A percentile compares a stretch with the other conserved stretches of the same genome.
These are phyloP conservation scores for Crotophaga sulcirostris DNA, from an alignment of 2,113 vertebrate genomes.

Conservation along the genomic window DNA sequence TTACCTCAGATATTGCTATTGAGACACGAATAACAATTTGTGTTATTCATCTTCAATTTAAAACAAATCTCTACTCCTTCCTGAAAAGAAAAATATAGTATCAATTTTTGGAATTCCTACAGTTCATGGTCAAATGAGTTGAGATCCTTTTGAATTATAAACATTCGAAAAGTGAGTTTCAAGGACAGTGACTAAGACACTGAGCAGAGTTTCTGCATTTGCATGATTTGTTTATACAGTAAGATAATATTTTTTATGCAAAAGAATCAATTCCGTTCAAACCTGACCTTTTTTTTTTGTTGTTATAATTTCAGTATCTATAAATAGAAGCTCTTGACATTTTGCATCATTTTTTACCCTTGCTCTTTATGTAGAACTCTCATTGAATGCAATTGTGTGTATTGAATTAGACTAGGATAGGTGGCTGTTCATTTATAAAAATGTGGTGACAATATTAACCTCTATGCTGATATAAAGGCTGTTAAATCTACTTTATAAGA, in stretches of 20 bases:
- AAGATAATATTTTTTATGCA: background rate
- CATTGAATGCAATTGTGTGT: slow-evolving; percentile 21
- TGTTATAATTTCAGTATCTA: background rate
- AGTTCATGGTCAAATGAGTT: background rate
- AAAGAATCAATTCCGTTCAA: background rate
- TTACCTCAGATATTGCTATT: background rate
- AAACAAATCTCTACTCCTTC: background rate
- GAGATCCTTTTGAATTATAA: background rate
- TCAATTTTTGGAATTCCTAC: background rate
- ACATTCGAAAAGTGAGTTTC: background rate
- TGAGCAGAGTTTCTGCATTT: background rate
- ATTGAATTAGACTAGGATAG: slow-evolving; percentile 25
- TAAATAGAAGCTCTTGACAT: slow-evolving; percentile 53
- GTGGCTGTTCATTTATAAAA: slow-evolving; percentile 23
- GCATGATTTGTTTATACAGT: background rate
- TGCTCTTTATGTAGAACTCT: slow-evolving; percentile 33
- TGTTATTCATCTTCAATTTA: background rate
- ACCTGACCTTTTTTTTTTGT: background rate
- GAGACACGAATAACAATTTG: background rate
- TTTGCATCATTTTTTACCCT: slow-evolving; percentile 27
- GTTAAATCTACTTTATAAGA: background rate
- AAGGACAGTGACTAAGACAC: background rate
- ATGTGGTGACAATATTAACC: slow-evolving; percentile 16
- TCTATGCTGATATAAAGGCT: background rate
- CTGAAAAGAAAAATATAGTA: background rate